Conservation (phyloP, 2,113 vertebrate genomes). For the Meleagris gallopavo region DNA sequence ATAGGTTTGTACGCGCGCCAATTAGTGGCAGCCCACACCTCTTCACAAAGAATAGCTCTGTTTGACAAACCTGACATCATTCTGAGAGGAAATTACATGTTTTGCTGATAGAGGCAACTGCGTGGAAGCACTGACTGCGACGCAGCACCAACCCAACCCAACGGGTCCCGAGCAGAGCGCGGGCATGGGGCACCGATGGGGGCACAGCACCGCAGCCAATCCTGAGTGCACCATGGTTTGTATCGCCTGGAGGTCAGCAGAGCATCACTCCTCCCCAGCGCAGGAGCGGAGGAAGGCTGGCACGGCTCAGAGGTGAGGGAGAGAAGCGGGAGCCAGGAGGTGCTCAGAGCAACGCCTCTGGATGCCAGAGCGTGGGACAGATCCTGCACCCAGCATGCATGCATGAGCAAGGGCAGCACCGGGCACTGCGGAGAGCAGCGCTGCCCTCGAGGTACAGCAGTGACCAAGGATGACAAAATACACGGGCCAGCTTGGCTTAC, state of each 20-base stretch:
- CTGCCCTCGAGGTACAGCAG: background rate
- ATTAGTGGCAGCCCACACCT: background rate
- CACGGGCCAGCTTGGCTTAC: background rate
- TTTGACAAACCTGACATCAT: background rate
- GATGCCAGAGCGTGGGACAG: background rate
- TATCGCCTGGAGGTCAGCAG: background rate
- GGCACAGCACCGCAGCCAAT: no score
- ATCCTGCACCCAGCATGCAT: background rate
- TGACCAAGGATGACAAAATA: background rate
- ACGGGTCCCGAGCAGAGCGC: background rate
- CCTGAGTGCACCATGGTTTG: background rate
- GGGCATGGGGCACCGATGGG: background rate
- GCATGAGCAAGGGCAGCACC: background rate
- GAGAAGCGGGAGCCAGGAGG: background rate
- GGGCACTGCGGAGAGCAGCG: rapidly evolving
- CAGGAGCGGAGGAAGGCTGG: background rate
- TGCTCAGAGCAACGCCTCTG: background rate
- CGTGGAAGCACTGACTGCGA: background rate
- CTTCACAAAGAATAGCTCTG: background rate
- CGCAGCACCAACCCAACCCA: background rate
- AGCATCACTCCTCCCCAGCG: background rate
- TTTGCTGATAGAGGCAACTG: background rate
- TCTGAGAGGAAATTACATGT: background rate
- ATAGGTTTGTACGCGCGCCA: background rate
- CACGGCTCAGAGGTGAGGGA: background rate